Percentiles rank a stretch among this genome's conserved stretches.
Conservation (phyloP, 1,140 invertebrate species). For the Pararge aegeria region DNA sequence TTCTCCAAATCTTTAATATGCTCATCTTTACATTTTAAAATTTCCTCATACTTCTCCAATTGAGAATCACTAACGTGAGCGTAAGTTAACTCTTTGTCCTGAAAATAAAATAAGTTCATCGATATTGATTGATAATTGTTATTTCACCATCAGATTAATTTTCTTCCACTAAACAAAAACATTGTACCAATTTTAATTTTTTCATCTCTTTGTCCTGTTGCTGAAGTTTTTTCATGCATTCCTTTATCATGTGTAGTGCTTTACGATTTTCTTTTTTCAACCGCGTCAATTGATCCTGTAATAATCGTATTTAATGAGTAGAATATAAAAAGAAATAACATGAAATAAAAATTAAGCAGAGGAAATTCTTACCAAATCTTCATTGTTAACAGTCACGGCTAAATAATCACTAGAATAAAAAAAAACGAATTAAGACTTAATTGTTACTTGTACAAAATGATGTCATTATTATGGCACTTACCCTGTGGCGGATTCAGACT, state of each 20-base stretch:
- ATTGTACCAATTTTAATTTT: conserved; percentile 66
- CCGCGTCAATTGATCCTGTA: conserved; percentile 73
- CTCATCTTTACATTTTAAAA: conserved; percentile 73
- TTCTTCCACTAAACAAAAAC: not conserved
- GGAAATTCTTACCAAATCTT: conserved; percentile 51
- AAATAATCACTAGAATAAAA: conserved; percentile 59
- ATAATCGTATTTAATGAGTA: not conserved
- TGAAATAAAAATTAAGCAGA: not conserved
- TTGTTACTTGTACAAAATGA: not conserved
- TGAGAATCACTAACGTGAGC: conserved; percentile 65
- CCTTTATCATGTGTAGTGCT: conserved; percentile 81
- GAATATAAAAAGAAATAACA: not conserved
- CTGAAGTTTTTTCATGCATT: conserved; percentile 68
- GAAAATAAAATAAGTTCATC: conserved; percentile 11
- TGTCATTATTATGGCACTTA: conserved; percentile 32
- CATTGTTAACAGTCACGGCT: conserved; percentile 54
- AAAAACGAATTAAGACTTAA: conserved; percentile 2
- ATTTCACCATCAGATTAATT: no score
- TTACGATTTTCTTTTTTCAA: conserved; percentile 82
- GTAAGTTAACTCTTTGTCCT: conserved; percentile 65
- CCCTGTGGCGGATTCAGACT: conserved; percentile 61
- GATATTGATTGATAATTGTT: not conserved
- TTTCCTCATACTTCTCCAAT: conserved; percentile 70
- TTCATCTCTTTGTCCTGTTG: conserved; percentile 72
- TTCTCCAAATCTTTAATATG: conserved; percentile 68